phyloP scores from a whole-genome alignment of 2,797 vertebrate genomes.

The Tarsius wallacei region DNA sequence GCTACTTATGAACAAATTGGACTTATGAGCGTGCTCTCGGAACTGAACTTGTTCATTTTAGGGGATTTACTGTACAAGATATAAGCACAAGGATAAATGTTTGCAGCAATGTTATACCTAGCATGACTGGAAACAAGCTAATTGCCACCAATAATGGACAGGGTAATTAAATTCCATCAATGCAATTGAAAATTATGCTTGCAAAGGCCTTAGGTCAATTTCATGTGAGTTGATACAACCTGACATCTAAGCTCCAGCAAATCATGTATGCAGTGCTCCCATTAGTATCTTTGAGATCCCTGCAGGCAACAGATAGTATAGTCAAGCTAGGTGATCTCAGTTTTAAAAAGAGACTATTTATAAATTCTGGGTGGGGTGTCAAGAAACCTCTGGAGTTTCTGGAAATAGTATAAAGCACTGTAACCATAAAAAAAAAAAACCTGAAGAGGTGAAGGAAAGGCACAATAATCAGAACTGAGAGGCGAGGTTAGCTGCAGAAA shows the following conservation, averaged over 20 bases:
- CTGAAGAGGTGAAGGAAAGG: background rate
- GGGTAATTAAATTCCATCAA: background rate
- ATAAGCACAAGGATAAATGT: background rate
- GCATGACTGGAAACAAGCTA: background rate
- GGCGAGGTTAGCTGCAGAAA: background rate
- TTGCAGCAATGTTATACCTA: background rate
- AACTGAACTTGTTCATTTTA: no score
- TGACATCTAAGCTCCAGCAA: background rate
- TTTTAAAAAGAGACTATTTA: constrained; percentile 3
- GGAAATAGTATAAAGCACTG: background rate
- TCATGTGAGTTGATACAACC: background rate
- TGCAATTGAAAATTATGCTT: background rate
- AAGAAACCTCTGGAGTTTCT: background rate
- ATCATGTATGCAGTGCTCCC: background rate
- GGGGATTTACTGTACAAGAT: background rate
- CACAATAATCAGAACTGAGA: background rate
- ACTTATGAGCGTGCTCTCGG: no score
- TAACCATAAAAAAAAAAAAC: background rate
- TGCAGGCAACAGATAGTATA: background rate
- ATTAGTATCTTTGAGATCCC: background rate
- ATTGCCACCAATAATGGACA: background rate
- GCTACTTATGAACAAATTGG: no score
- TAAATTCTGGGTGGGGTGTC: background rate
- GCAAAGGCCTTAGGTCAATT: background rate
- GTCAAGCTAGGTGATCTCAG: background rate